These are phyloP conservation scores for Entosphenus tridentatus DNA, from an alignment of 2,113 vertebrate genomes.

Conservation along the genomic window DNA sequence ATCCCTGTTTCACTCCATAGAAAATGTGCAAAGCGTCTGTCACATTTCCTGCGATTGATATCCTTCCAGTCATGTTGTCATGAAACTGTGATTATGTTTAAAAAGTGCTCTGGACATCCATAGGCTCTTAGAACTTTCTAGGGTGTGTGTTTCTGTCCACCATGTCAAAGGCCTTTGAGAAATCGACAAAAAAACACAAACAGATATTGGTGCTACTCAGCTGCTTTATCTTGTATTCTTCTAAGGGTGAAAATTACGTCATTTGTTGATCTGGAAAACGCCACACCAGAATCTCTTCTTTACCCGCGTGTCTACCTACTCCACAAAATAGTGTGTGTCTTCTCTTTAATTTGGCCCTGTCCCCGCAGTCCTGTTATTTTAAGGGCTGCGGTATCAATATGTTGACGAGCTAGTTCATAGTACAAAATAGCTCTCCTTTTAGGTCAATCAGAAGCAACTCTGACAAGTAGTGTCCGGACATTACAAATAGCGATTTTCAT, in stretches of 20 bases:
- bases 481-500: not conserved
- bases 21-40: too few relatives aligned
- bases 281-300: not conserved
- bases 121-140: too few relatives aligned
- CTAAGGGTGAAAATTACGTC: not conserved
- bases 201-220: too few relatives aligned
- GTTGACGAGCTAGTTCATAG: not conserved
- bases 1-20: too few relatives aligned
- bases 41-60: too few relatives aligned
- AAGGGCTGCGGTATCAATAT: not conserved
- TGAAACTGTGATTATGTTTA: too few relatives aligned
- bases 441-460: not conserved
- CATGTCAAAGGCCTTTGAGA: too few relatives aligned
- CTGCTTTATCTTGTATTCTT: not conserved
- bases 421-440: constrained; percentile 1
- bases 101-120: too few relatives aligned
- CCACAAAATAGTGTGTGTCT: not conserved
- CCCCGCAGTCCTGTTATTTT: not conserved
- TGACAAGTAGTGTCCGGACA: not conserved
- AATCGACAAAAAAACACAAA: too few relatives aligned
- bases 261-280: not conserved
- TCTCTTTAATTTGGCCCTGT: not conserved
- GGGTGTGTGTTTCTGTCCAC: too few relatives aligned
- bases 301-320: not conserved
- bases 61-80: too few relatives aligned